These are phyloP conservation scores for Platycnemis pennipes DNA, from an alignment of 2,888 invertebrate genomes.

Conservation along the genomic window DNA sequence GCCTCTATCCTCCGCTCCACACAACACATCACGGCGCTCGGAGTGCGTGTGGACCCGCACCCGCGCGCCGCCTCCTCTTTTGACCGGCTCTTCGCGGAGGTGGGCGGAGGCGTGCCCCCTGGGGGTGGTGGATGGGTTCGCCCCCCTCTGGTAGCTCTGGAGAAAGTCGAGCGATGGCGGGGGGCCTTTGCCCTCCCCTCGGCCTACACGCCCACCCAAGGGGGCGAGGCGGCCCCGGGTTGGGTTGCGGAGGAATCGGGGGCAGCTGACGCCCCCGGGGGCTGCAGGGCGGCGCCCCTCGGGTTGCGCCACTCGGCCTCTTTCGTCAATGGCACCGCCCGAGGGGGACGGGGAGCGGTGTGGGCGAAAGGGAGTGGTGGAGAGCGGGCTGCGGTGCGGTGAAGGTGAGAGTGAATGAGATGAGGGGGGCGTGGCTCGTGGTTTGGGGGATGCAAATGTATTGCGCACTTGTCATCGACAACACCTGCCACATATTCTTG, in stretches of 20 bases:
- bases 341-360: background rate
- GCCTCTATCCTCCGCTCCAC: too few species aligned
- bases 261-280: background rate
- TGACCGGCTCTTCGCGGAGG: background rate
- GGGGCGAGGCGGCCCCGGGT: background rate
- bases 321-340: slow-evolving; percentile 10
- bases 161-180: background rate
- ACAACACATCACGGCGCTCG: background rate
- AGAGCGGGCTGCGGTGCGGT: background rate
- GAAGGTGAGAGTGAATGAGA: background rate
- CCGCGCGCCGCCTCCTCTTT: background rate
- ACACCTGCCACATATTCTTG: background rate
- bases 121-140: background rate
- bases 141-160: background rate
- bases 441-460: background rate
- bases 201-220: background rate
- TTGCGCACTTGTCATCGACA: background rate
- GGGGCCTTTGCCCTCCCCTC: background rate
- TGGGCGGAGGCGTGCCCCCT: background rate
- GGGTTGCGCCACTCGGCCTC: slow-evolving; percentile 12
- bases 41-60: background rate
- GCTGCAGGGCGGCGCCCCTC: background rate
- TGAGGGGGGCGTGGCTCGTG: background rate
- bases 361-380: background rate
- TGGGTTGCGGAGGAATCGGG: background rate